Evolutionary conservation across 2,888 invertebrate genomes (phyloP), one percentile per base, ranked within the genome.

Genomic region (Eledone cirrhosa): DNA sequence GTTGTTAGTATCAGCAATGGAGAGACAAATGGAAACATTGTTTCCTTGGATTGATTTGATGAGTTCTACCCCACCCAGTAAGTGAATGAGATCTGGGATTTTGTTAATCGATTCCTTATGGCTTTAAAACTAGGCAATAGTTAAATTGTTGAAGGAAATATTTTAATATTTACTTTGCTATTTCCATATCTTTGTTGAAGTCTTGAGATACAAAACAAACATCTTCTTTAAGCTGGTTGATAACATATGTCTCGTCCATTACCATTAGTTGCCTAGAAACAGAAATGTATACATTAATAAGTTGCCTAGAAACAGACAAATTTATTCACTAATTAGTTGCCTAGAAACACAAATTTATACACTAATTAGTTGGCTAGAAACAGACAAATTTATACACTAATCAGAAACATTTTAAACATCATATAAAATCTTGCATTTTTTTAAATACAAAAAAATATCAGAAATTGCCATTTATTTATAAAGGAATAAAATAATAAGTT

Each of bases 211-310:
- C 97, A 92, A 94, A 99, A 90, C 99, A 99, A 0, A 95, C 94
- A 90, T 99, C 99, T 91, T 99, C 99, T 91, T 99, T 99, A 0
- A 95, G 95, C 92, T 99, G 98, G 91, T 99, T 99, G 75, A 99
- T 97, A 0, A 99, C 97, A 91, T 96, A 97, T 0, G 98, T 97
- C 91, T 99, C 99, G 89, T 99, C 98, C 97, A 98, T 97, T 0
- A 99, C 98, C 92, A 99, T 97, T 72, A 99, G 91, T 89, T 99
- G 98, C 67, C 95, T 92, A 85, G n/a, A 87, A 84, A 77, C 77
- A 82, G 22, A 11, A 81, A 22, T 53, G n/a, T 11, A 65, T 2
- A 22, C 47, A 11, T n/a, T 24, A 27, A 78, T 13, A 47, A 8
- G 7, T 47, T 27, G 19, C 27, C 48, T 24, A 78, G 22, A n/a